Evolutionary conservation across 2,888 invertebrate species (phyloP).

Genomic region (Flexamia atlantica): DNA sequence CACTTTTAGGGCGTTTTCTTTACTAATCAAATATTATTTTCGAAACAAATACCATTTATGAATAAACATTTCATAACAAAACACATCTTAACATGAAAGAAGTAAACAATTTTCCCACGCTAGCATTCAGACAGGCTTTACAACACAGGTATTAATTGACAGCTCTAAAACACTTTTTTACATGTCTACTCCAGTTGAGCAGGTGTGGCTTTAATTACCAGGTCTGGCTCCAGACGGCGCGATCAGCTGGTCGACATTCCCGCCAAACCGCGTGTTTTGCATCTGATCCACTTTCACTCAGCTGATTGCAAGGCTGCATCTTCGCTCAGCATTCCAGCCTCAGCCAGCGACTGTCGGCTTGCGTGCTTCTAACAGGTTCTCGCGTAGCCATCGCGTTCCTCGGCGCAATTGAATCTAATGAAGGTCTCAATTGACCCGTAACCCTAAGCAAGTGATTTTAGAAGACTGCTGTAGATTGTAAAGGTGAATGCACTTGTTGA

Average conservation of each 20-base stretch:
- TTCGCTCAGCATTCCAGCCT: constrained; percentile 16
- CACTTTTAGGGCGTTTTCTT: too few species aligned
- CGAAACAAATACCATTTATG: too few species aligned
- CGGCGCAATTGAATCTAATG: not conserved
- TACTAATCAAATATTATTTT: too few species aligned
- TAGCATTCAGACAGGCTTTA: too few species aligned
- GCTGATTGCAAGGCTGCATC: constrained; percentile 42
- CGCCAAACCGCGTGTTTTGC: constrained; percentile 39
- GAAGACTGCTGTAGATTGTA: not conserved
- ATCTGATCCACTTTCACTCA: constrained; percentile 42
- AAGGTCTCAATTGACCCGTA: not conserved
- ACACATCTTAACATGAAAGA: too few species aligned
- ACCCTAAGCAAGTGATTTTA: not conserved
- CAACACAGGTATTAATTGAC: too few species aligned
- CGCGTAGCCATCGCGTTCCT: not conserved
- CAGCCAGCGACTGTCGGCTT: not conserved
- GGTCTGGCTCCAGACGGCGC: constrained; percentile 15
- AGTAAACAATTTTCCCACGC: too few species aligned
- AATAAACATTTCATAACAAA: too few species aligned
- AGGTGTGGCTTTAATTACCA: constrained; percentile 1
- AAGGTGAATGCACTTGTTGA: not conserved
- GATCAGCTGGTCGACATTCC: constrained; percentile 38
- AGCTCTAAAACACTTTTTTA: too few species aligned
- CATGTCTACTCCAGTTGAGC: not conserved
- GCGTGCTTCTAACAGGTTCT: not conserved